Percentiles rank a stretch among this genome's conserved stretches.
phyloP scores from a whole-genome alignment of 92 coral and sea anemone genomes.

The Zoanthus sansibaricus region DNA sequence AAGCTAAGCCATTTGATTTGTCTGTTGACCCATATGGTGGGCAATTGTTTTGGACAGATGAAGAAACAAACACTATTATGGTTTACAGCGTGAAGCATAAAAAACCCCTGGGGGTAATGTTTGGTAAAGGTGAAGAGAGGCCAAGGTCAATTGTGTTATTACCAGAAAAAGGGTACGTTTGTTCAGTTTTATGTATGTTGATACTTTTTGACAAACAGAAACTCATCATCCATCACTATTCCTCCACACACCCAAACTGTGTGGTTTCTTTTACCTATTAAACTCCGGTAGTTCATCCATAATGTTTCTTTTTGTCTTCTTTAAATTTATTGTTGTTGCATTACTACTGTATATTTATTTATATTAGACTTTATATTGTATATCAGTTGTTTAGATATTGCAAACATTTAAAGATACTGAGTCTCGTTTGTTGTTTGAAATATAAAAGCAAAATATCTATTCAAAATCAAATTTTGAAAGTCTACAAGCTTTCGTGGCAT shows the following conservation, averaged over 20 bases:
- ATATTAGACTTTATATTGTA: too few species aligned
- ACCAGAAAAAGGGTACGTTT: constrained; percentile 92
- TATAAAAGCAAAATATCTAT: too few species aligned
- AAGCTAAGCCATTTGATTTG: constrained; percentile 75
- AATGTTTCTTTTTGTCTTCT: too few species aligned
- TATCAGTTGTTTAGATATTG: too few species aligned
- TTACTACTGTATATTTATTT: too few species aligned
- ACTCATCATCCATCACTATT: not conserved
- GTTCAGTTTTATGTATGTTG: not conserved
- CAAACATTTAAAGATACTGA: too few species aligned
- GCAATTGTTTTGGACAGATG: constrained; percentile 94
- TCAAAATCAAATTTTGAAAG: too few species aligned
- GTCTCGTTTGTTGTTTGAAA: too few species aligned
- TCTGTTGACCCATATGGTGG: constrained; percentile 92
- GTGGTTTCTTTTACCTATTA: too few species aligned
- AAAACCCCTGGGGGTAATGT: constrained; percentile 65
- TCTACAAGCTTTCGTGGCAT: too few species aligned
- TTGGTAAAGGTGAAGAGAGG: constrained; percentile 38
- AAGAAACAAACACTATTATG: constrained; percentile 72
- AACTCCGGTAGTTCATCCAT: too few species aligned
- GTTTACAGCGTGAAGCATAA: constrained; percentile 77
- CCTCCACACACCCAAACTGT: not conserved
- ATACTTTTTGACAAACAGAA: not conserved
- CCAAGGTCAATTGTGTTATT: constrained; percentile 86
- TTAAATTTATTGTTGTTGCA: too few species aligned